Evolutionary conservation across 2,113 vertebrate genomes (phyloP), one percentile per base, ranked within the genome.

Genomic region (Myotis lucifugus): DNA sequence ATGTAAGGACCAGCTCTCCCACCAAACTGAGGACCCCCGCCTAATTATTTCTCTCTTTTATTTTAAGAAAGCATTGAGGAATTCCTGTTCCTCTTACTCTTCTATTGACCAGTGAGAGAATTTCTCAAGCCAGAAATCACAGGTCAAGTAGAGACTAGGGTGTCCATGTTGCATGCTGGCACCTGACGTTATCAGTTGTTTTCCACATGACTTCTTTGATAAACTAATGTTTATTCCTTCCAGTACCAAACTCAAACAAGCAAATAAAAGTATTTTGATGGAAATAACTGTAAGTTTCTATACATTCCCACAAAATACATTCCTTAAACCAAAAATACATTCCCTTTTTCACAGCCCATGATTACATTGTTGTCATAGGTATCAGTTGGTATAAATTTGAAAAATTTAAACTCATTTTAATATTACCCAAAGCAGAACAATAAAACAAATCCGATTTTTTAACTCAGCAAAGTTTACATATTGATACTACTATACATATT

Each of bases 391-490:
- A 73, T 21, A 19, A 91, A 95, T 32, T 6, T 29, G 76, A 59
- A 8, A 34, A 79, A 93, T 27, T 18, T 14, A 87, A 82, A 74
- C 19, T 83, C 73, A 54, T 23, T 88, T 85, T 50, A 78, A 54
- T 79, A 89, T 79, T 46, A 29, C 25, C 46, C 34, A 61, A 70
- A 67, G 73, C 19, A 88, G 91, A 91, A 93, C 87, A 95, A 84
- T 40, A 48, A 59, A 52, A 78, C 15, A 70, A 19, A 78, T 19
- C 54, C 46, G 8, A 54, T 76, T 67, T 85, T 86, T 54, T 32
- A 0, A 72, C 25, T 46, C 52, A 54, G 19, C 50, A 64, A 78
- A 50, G 84, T 56, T 32, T 54, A 73, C 64, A 29, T 27, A 85
- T 70, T 85, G 59, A 74, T 3, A 69, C 70, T 52, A 48, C 21